phyloP scores from a whole-genome alignment of 2,113 vertebrate species.

The Hippocampus guttulatus region DNA sequence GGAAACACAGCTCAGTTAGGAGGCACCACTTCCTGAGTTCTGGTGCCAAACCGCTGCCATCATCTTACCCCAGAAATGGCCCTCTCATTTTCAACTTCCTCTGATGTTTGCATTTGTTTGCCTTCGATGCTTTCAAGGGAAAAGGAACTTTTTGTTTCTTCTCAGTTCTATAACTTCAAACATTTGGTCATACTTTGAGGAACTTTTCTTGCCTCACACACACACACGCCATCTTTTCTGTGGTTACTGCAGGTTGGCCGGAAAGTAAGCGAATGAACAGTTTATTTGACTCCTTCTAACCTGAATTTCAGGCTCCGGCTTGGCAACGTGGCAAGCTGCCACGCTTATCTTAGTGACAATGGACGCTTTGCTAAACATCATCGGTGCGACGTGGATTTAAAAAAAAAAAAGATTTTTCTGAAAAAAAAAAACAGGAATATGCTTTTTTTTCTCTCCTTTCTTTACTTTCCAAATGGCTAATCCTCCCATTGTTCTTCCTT shows the following conservation, averaged over 20 bases:
- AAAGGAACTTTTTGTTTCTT: not conserved
- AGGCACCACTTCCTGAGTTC: conserved; percentile 62
- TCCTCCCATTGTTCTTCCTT: conserved; percentile 14
- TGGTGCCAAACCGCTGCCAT: conserved; percentile 49
- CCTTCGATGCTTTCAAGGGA: not conserved
- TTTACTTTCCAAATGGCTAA: not conserved
- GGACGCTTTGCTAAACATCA: not conserved
- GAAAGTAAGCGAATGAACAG: no score
- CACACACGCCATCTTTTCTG: no score
- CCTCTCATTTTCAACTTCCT: conserved; percentile 43
- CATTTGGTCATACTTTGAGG: no score
- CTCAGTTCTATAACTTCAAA: not conserved
- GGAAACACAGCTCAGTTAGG: conserved; percentile 68
- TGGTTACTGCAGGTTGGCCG: not conserved
- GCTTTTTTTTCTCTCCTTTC: not conserved
- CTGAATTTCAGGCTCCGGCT: conserved; percentile 23
- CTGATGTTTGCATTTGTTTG: conserved; percentile 31
- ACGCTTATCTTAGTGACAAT: not conserved
- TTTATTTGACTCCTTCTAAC: conserved; percentile 5
- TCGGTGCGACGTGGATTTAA: not conserved
- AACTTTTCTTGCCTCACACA: no score
- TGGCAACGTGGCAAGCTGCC: not conserved
- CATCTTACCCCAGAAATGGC: conserved; percentile 43
- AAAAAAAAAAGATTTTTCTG: not conserved
- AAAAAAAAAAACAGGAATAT: not conserved